Evolutionary conservation across 2,888 invertebrate genomes (phyloP), one percentile per base, ranked within the genome.

Genomic region (Microchrysa polita): DNA sequence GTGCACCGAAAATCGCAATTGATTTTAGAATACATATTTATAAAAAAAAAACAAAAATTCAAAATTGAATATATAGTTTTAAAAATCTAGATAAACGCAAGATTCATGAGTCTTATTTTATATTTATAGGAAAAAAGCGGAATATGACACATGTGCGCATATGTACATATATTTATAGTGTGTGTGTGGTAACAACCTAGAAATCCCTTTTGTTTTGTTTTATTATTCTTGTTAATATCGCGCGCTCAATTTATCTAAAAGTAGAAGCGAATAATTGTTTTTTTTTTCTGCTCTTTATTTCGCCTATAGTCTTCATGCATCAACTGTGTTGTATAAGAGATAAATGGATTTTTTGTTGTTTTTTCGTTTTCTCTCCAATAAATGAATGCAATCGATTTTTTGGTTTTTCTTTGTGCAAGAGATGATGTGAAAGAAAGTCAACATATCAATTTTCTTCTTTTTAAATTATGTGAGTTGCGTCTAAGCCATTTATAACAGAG

Each of bases 91-190:
- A 18, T 57, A 12, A 22, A 57, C 18, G 16, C 22, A 57, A 57
- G 18, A 22, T n/a, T n/a, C n/a, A n/a, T 34, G 27, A 34, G 7
- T 34, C 2, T 34, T 34, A 5, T 34, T 2, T 34, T 34, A 5
- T 7, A 5, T 34, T 34, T 34, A 34, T 34, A 34, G 27, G 27
- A 34, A 53, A 23, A 53, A 67, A 67, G 67, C 67, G 34, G 27
- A 53, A 27, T 53, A 67, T 44, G 14, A 67, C 53, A 53, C 53
- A 67, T 69, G 65, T 16, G 40, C 44, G 5, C 55, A 22, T 69
- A 69, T 69, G 55, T 69, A 69, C 69, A 69, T 67, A 67, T 48
- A 67, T 67, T 67, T 53, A 67, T 53, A 34, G 27, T n/a, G n/a
- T n/a, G n/a, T n/a, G n/a, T n/a, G n/a, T 69, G 69, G 42, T 40